phyloP scores from a whole-genome alignment of 2,888 invertebrate species.

The Drosophila suboccidentalis region DNA sequence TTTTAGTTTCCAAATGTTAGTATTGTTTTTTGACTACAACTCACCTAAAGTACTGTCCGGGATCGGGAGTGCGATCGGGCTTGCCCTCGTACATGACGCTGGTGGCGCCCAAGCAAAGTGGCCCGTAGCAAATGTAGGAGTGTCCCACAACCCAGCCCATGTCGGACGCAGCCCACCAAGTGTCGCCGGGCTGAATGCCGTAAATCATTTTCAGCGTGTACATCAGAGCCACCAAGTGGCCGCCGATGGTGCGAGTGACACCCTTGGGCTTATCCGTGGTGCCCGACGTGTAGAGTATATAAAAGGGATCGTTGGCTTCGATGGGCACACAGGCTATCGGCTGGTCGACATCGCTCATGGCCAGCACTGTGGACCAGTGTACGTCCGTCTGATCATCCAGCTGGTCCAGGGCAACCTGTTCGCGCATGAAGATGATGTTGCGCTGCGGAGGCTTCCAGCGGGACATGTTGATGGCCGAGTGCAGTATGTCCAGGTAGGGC shows the following conservation, averaged over 20 bases:
- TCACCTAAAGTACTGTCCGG: conserved; percentile 95
- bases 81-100: conserved; percentile 96
- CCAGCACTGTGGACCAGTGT: conserved; percentile 91
- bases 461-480: conserved; percentile 90
- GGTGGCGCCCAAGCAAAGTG: conserved; percentile 92
- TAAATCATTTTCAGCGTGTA: conserved; percentile 95
- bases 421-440: conserved; percentile 94
- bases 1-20: too few relatives aligned
- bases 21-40: neutral
- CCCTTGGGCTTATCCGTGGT: conserved; percentile 92
- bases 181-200: conserved; percentile 91
- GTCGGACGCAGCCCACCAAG: conserved; percentile 94
- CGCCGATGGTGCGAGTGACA: conserved; percentile 94
- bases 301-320: conserved; percentile 95
- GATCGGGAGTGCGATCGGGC: conserved; percentile 97
- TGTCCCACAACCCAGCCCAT: conserved; percentile 97
- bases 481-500: conserved; percentile 85
- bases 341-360: conserved; percentile 79
- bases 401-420: conserved; percentile 88
- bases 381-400: conserved; percentile 90
- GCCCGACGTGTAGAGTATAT: conserved; percentile 96
- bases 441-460: conserved; percentile 89
- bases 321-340: conserved; percentile 94
- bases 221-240: conserved; percentile 93
- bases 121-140: conserved; percentile 97